Conservation (phyloP, 2,797 vertebrate genomes). For the Petrocephalus schoutedeni region DNA sequence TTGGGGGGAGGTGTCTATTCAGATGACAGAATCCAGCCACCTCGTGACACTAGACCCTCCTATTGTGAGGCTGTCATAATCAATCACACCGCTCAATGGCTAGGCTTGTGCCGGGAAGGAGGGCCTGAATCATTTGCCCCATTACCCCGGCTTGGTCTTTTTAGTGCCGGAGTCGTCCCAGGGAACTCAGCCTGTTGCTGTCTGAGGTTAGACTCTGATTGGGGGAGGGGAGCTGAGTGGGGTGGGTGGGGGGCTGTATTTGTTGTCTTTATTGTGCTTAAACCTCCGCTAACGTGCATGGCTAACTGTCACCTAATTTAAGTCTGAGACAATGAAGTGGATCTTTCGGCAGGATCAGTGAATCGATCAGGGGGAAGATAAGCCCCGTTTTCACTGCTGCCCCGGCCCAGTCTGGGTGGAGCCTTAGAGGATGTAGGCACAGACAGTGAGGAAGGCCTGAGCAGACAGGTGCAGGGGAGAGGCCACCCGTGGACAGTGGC, state of each 20-base stretch:
- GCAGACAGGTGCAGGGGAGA: not conserved
- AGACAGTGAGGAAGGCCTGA: not conserved
- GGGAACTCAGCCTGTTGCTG: slow-evolving; percentile 64
- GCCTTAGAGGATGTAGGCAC: not conserved
- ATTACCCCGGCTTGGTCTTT: slow-evolving; percentile 73
- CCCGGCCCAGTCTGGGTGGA: not conserved
- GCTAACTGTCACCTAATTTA: not conserved
- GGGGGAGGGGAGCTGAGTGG: not conserved
- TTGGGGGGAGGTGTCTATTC: not conserved
- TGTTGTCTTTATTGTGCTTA: not conserved
- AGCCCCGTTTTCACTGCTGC: not conserved
- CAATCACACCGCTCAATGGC: slow-evolving; percentile 66
- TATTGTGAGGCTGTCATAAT: slow-evolving; percentile 71
- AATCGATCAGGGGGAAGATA: not conserved
- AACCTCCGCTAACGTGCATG: not conserved
- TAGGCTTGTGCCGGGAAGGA: slow-evolving; percentile 63
- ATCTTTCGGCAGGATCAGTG: not conserved
- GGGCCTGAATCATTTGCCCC: slow-evolving; percentile 75
- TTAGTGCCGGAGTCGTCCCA: slow-evolving; percentile 52
- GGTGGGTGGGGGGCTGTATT: not conserved
- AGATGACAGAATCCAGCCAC: slow-evolving; percentile 47
- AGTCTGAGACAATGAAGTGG: not conserved
- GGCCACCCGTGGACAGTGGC: not conserved
- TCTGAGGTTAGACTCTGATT: slow-evolving; percentile 37
- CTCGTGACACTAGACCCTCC: slow-evolving; percentile 57